Evolutionary conservation across 92 coral and sea anemone species (phyloP).

Genomic region (Heliopora coerulea): DNA sequence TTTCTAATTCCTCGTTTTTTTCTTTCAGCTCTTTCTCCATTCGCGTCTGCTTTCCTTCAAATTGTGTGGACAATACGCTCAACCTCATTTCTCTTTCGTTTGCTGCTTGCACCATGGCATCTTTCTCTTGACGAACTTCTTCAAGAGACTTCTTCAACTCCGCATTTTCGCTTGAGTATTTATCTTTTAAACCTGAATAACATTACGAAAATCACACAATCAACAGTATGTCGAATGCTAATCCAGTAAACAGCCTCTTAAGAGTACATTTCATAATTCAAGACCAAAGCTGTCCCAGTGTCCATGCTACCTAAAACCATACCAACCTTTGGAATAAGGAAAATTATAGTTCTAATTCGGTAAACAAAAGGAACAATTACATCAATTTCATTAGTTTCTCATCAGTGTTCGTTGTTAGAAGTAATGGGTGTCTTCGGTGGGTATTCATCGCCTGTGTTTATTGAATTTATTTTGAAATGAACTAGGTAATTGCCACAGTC

Average conservation of each 20-base stretch:
- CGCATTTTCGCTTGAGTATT: conserved; percentile 71
- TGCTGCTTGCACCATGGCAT: conserved; percentile 50
- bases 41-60: conserved; percentile 69
- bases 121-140: conserved; percentile 63
- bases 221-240: too few species aligned
- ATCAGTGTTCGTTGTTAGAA: too few species aligned
- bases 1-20: conserved; percentile 44
- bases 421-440: too few species aligned
- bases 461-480: too few species aligned
- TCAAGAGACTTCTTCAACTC: conserved; percentile 67
- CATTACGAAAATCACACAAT: background rate
- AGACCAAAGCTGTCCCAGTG: background rate
- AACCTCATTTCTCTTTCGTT: conserved; percentile 80
- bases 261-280: too few species aligned
- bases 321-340: background rate
- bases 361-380: conserved; percentile 3
- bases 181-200: conserved; percentile 62
- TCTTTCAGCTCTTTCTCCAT: conserved; percentile 85
- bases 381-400: background rate
- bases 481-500: too few species aligned
- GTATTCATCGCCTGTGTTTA: too few species aligned
- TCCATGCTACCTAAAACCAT: background rate
- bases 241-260: too few species aligned
- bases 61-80: conserved; percentile 72
- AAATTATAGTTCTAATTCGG: too few species aligned